Percentiles rank a stretch among this genome's conserved stretches.
phyloP scores from a whole-genome alignment of 2,888 invertebrate species.

The Pristionchus maxplancki region DNA sequence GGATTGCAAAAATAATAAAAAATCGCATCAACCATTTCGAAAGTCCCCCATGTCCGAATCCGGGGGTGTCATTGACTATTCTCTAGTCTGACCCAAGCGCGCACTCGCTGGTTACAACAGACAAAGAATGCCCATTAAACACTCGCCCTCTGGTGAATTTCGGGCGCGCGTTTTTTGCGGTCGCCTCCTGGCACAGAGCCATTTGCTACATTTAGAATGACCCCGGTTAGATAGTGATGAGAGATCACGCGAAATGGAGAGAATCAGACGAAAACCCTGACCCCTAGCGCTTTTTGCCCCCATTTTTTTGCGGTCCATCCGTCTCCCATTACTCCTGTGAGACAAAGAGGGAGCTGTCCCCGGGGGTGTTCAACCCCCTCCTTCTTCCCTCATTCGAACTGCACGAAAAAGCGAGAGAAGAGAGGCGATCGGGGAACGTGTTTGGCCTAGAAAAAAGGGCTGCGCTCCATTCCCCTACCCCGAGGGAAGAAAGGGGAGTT shows the following conservation, averaged over 20 bases:
- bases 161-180: neutral
- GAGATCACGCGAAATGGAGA: neutral
- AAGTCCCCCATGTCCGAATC: neutral
- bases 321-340: neutral
- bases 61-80: neutral
- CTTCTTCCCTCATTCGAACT: constrained; percentile 1
- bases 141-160: neutral
- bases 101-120: neutral
- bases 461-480: neutral
- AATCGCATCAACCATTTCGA: neutral
- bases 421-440: constrained; percentile 10
- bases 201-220: neutral
- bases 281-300: neutral
- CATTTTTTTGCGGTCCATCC: neutral
- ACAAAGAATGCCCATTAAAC: constrained; percentile 12
- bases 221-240: neutral
- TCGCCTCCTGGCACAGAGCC: constrained; percentile 25
- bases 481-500: neutral
- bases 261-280: neutral
- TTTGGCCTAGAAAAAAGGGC: constrained; percentile 45
- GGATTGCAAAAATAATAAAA: no score
- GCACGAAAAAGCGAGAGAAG: neutral
- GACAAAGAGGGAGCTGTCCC: constrained; percentile 7
- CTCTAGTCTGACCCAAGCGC: neutral
- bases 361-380: neutral